Percentiles rank a stretch among this genome's conserved stretches.
Evolutionary conservation across 2,888 invertebrate genomes (phyloP).

Genomic region (Meiosimyza decipiens): DNA sequence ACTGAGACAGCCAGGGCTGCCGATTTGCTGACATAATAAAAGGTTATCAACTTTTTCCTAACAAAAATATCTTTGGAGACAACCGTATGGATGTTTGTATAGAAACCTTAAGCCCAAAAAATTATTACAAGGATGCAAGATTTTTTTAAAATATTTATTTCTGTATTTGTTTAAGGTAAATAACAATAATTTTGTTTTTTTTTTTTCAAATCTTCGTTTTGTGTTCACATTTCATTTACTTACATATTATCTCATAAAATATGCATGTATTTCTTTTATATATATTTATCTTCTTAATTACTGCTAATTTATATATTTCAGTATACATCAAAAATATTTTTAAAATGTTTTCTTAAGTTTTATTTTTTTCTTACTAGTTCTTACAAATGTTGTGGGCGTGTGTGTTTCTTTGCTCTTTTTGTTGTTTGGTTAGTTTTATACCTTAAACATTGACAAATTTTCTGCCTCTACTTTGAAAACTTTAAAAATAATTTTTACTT

Average conservation of each 20-base stretch:
- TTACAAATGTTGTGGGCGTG: conserved; percentile 24
- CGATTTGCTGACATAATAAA: background rate
- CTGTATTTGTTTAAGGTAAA: conserved; percentile 29
- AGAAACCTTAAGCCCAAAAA: background rate
- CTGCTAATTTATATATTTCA: background rate
- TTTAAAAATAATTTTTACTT: background rate
- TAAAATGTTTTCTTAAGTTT: conserved; percentile 13
- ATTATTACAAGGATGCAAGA: background rate
- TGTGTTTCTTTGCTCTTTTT: background rate
- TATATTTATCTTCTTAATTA: conserved; percentile 8
- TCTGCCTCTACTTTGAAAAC: conserved; percentile 8
- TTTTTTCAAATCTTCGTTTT: conserved; percentile 6
- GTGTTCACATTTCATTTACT: conserved; percentile 15
- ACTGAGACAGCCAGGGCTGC: too few species aligned
- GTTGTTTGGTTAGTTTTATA: background rate
- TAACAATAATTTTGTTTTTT: conserved; percentile 25
- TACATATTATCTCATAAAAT: conserved; percentile 30
- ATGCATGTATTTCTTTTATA: conserved; percentile 23
- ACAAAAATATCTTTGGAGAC: too few species aligned
- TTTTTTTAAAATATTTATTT: conserved; percentile 36
- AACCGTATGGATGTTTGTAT: background rate
- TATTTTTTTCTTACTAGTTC: conserved; percentile 22
- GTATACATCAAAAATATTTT: conserved; percentile 35
- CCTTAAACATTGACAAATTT: conserved; percentile 19
- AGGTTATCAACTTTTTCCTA: too few species aligned